Evolutionary conservation across 2,113 vertebrate genomes (phyloP), one percentile per base, ranked within the genome.

Genomic region (Orcinus orca): DNA sequence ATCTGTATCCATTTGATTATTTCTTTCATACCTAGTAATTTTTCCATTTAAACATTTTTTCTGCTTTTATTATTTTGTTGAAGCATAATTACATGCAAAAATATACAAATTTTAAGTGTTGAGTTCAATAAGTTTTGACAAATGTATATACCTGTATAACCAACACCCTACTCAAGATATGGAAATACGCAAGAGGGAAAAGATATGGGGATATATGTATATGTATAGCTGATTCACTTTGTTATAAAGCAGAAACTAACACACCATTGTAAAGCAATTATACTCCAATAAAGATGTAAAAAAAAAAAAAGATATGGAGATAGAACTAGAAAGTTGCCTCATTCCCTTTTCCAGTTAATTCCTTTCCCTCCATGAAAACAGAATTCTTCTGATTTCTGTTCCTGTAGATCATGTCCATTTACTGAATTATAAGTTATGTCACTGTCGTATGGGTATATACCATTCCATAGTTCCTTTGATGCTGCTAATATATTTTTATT

Each of bases 21-120:
- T 68, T 62, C 23, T 91, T 81, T 70, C 36, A 50, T 58, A 84
- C 6, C 70, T 67, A 70, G 36, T 38, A 26, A 23, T 47, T 74
- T 88, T 95, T 80, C 58, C 85, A 88, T 18, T 88, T 73, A 87
- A 94, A 84, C 8, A 80, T 60, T 70, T 63, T 90, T 90, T 80
- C 29, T 68, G 3, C 21, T 20, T 95, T 86, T 47, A 70, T 63
- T 53, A 53, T 92, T 81, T 79, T 44, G 29, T 50, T 95, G 31
- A 70, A 83, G 63, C 62, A 84, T 76, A 76, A 90, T 84, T 76
- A 76, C 2, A 44, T 62, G 41, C 73, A 94, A 68, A 94, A 90
- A 87, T 50, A 15, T 4, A 87, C 38, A 90, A 33, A 77, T 76
- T 87, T 70, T 83, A 93, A 79, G n/a, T 38, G 5, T 23, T 74